A percentile compares a stretch with the other conserved stretches of the same genome.
phyloP scores from a whole-genome alignment of 2,888 invertebrate species.

The Mystacides longicornis region DNA sequence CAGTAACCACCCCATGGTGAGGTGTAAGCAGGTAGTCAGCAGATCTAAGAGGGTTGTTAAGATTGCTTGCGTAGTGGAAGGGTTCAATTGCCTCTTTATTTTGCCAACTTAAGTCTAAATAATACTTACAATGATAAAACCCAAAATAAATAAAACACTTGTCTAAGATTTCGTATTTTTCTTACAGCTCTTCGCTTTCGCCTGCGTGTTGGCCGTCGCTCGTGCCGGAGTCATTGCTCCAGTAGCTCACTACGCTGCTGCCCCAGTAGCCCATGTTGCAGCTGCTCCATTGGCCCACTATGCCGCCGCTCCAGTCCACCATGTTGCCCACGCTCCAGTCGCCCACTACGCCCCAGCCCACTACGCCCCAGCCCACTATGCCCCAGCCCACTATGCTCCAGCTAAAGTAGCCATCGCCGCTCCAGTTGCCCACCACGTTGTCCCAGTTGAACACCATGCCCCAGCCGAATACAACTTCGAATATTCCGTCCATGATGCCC shows the following conservation, averaged over 20 bases:
- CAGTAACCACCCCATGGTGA: no score
- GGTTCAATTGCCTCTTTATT: no score
- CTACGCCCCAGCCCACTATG: slow-evolving; percentile 23
- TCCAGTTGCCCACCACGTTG: slow-evolving; percentile 15
- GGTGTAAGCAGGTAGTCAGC: no score
- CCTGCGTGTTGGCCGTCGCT: slow-evolving; percentile 23
- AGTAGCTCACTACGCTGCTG: slow-evolving; percentile 18
- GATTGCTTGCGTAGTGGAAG: no score
- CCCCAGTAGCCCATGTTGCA: slow-evolving; percentile 17
- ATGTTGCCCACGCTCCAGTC: slow-evolving; percentile 19
- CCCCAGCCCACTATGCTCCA: slow-evolving; percentile 22
- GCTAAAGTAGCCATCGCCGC: slow-evolving; percentile 16
- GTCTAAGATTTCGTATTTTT: no score
- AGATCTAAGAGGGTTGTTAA: no score
- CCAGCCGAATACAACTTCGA: slow-evolving; percentile 26
- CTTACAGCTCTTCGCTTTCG: slow-evolving; percentile 21
- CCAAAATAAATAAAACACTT: no score
- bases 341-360: slow-evolving; percentile 24
- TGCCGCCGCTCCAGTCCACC: slow-evolving; percentile 19
- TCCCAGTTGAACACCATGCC: slow-evolving; percentile 18
- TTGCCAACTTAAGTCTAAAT: no score
- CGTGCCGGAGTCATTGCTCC: slow-evolving; percentile 22
- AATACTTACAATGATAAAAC: no score
- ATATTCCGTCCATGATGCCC: slow-evolving; percentile 42
- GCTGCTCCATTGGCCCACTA: slow-evolving; percentile 10